These are phyloP conservation scores for Tachina lurida DNA, from an alignment of 2,888 invertebrate species.

Conservation along the genomic window DNA sequence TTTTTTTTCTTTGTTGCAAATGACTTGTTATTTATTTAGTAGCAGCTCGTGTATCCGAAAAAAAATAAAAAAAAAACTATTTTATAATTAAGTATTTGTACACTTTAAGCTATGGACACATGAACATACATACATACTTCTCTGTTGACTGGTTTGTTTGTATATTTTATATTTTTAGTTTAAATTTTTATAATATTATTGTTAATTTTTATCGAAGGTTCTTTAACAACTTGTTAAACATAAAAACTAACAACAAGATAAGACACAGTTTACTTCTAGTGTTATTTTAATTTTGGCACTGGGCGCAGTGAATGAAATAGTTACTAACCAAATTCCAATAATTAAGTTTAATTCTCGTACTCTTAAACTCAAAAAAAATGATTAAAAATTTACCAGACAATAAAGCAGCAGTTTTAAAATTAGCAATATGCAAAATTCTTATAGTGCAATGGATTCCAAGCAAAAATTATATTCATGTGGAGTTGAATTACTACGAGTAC, in stretches of 20 bases:
- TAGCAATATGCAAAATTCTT: not conserved
- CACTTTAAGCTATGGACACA: conserved; percentile 7
- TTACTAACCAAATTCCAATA: conserved; percentile 9
- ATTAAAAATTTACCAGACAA: not conserved
- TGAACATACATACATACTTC: not conserved
- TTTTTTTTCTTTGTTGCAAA: conserved; percentile 14
- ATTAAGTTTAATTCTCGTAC: not conserved
- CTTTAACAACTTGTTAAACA: conserved; percentile 56
- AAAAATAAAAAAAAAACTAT: not conserved
- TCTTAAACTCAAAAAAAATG: not conserved
- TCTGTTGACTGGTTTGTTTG: not conserved
- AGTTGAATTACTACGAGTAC: not conserved
- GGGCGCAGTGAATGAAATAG: not conserved
- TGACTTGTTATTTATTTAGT: conserved; percentile 58
- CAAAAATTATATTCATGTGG: not conserved
- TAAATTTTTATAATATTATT: conserved; percentile 49
- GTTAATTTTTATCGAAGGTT: conserved; percentile 67
- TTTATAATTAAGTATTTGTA: conserved; percentile 37
- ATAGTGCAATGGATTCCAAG: conserved; percentile 21
- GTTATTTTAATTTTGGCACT: conserved; percentile 21
- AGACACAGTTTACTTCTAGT: conserved; percentile 32
- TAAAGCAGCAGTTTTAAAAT: conserved; percentile 10
- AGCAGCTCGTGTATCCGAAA: conserved; percentile 16
- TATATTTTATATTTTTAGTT: conserved; percentile 31
- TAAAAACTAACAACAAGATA: conserved; percentile 58